Base-by-base conservation (phyloP, 2,797 vertebrate genomes). In the Syngnathus acus region DNA sequence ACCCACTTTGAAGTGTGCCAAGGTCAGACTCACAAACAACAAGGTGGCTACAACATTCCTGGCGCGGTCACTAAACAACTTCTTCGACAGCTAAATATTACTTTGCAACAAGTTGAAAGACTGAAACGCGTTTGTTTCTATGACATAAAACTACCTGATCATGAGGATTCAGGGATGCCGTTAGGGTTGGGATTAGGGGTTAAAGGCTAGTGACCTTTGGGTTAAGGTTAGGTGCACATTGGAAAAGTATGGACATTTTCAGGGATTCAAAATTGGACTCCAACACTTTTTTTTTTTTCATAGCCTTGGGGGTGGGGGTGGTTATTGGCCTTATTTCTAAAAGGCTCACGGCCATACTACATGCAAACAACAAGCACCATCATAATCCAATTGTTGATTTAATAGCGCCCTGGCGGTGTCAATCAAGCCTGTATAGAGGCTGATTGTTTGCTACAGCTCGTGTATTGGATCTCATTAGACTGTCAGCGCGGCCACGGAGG, bases 1-100 rank as follows among this genome's bases (percentile, higher is more conserved):
- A 87, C 85, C 89, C 84, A 82, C 83, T 89, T 87, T 79, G 85
- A 86, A 83, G 81, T 82, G 80, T 77, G 79, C 81, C 87, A 88
- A 88, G 87, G 87, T 92, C 88, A 86, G 73, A 84, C 87, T 75
- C 86, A 79, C 82, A 86, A 86, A 72, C 53, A 51, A 50, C 48
- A 50, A 32, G 23, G n/a, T 13, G 4, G 26, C 14, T 16, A 57
- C 37, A 57, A 32, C 26, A 55, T 55, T 32, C 54, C 23, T 37
- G 26, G 54, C 54, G 5, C 54, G 17, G 54, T 57, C 26, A 57
- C 54, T 37, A 57, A 57, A 32, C 54, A 57, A 57, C 23, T 57
- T 57, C 53, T 55, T 55, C 54, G 32, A 17, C 26, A 57, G 16
- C 26, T 32, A 37, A 57, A 57, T 37, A 32, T 37, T 16, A 57